Evolutionary conservation across 2,888 invertebrate genomes (phyloP).

Genomic region (Cryptus armator): DNA sequence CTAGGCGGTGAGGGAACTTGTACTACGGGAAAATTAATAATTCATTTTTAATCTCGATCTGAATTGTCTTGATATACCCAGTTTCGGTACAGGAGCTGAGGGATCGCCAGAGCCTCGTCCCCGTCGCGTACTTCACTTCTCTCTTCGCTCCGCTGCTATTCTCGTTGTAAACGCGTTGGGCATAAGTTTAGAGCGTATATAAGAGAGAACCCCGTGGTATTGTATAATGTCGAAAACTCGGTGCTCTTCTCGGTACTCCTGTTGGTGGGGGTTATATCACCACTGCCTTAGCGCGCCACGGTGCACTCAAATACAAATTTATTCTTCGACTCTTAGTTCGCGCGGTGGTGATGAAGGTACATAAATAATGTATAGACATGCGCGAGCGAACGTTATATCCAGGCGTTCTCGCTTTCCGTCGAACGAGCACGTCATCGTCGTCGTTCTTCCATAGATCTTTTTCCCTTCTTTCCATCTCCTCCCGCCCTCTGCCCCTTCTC

Average conservation of each 20-base stretch:
- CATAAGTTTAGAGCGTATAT: conserved; percentile 34
- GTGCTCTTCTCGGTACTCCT: not conserved
- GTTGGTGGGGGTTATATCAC: not conserved
- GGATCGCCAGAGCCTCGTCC: not conserved
- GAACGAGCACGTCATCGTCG: conserved; percentile 41
- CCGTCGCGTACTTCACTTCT: not conserved
- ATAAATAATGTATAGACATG: conserved; percentile 69
- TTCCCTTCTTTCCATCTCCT: conserved; percentile 17
- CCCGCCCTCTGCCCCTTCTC: not conserved
- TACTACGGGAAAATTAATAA: conserved; percentile 33
- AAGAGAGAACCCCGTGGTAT: not conserved
- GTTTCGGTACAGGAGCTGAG: conserved; percentile 1
- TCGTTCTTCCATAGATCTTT: conserved; percentile 22
- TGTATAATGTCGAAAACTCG: conserved; percentile 55
- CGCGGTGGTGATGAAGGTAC: conserved; percentile 54
- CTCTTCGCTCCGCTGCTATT: not conserved
- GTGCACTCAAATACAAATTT: conserved; percentile 67
- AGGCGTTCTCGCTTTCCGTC: conserved; percentile 31
- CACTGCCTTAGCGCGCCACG: not conserved
- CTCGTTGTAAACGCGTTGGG: conserved; percentile 38
- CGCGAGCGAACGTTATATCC: conserved; percentile 27
- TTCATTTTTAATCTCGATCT: conserved; percentile 58
- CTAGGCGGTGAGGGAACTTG: conserved; percentile 21
- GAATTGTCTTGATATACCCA: conserved; percentile 48
- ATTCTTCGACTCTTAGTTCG: conserved; percentile 61